Base-by-base conservation (phyloP, 2,113 vertebrate genomes). In the Zingel zingel region DNA sequence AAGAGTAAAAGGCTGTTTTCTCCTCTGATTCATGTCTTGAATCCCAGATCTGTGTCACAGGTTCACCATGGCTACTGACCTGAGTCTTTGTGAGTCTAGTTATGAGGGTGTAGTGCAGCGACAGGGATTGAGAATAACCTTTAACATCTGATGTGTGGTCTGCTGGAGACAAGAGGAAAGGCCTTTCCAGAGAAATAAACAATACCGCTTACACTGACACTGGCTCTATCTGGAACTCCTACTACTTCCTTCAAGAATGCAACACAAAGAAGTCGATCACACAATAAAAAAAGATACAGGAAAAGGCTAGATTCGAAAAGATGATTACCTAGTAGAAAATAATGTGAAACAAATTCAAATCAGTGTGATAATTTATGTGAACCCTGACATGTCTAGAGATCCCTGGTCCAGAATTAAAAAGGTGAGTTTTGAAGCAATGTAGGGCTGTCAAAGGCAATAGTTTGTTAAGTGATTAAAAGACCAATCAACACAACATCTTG, bases 101-200 rank as follows among this genome's bases (percentile, higher is more conserved):
- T 54, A 1, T 18, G 21, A 23, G 58, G 45, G 33, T 57, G 5
- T 43, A 27, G 39, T 36, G 57, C 10, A 8, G 36, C 4, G 6
- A 25, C 27, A 67, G 53, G 10, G 51, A 68, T 45, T 57, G 48
- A 77, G 1, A 74, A 8, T 15, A 23, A 72, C 87, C 62, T 72
- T 76, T 45, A 67, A 64, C 81, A 39, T 23, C 61, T 19, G 2
- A 43, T 76, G 66, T 77, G 72, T 74, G 77, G 77, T 61, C 71
- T 39, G 50, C 39, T 19, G 76, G 64, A 74, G 27, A 1, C 5
- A 13, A 64, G 51, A 71, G 43, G 50, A 70, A 51, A 65, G 10
- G 15, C 14, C 27, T 11, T 51, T 59, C 19, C 7, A 56, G 36
- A 56, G 9, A 70, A 74, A 11, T 36, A 27, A 58, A 33, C 45